phyloP scores from a whole-genome alignment of 2,797 vertebrate species.

The Limnodromus scolopaceus region DNA sequence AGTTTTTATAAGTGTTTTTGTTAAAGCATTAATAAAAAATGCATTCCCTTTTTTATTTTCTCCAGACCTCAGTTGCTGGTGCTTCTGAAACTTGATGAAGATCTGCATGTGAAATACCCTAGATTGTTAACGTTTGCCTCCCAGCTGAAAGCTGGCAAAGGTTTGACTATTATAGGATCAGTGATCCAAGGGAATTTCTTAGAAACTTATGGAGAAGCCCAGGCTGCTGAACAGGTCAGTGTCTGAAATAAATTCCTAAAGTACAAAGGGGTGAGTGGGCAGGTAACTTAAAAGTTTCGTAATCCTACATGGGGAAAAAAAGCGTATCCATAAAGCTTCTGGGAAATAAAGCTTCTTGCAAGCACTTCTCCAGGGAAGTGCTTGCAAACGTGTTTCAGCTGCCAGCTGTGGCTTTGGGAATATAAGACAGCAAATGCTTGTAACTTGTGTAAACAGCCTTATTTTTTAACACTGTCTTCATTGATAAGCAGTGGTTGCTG shows the following conservation, averaged over 20 bases:
- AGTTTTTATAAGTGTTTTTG: neutral
- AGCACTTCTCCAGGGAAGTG: neutral
- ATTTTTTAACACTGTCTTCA: neutral
- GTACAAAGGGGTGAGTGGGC: neutral
- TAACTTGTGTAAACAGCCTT: neutral
- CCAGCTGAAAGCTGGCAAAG: conserved; percentile 97
- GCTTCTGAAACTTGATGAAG: conserved; percentile 94
- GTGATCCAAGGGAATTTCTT: conserved; percentile 96
- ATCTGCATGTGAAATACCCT: conserved; percentile 96
- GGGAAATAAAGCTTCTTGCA: neutral
- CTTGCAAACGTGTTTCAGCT: neutral
- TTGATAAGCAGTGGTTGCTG: neutral
- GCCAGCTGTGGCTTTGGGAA: neutral
- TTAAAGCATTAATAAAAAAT: neutral
- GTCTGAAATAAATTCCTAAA: neutral
- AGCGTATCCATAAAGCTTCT: neutral
- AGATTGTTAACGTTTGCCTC: conserved; percentile 95
- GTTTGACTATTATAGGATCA: conserved; percentile 95
- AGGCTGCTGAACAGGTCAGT: conserved; percentile 94
- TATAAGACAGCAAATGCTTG: neutral
- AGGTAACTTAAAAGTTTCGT: neutral
- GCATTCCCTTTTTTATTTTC: neutral
- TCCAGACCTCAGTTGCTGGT: conserved; percentile 93
- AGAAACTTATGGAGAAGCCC: conserved; percentile 94
- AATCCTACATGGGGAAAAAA: neutral